phyloP scores from a whole-genome alignment of 1,140 invertebrate genomes.

The Aricia agestis region DNA sequence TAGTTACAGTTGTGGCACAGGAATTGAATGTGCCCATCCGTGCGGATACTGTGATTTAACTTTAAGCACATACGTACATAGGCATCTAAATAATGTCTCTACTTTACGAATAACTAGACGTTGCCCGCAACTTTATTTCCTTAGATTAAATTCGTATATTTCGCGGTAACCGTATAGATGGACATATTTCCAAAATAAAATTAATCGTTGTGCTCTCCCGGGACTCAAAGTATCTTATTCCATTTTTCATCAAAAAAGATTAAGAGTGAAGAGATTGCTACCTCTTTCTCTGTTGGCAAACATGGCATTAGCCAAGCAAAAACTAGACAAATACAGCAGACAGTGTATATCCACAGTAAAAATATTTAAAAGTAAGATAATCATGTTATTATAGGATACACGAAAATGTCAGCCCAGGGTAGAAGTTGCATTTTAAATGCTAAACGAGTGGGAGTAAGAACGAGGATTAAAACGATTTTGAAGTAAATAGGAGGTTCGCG shows the following conservation, averaged over 20 bases:
- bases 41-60: not conserved
- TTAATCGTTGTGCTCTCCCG: too few species aligned
- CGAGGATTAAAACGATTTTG: conserved; percentile 14
- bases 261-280: too few species aligned
- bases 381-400: not conserved
- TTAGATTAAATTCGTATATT: too few species aligned
- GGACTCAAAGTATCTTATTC: too few species aligned
- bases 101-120: not conserved
- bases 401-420: not conserved
- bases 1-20: not conserved
- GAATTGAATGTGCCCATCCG: not conserved
- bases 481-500: conserved; percentile 25
- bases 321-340: too few species aligned
- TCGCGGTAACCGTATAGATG: too few species aligned
- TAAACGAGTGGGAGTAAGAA: not conserved
- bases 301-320: too few species aligned
- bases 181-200: too few species aligned
- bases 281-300: too few species aligned
- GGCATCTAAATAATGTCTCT: not conserved
- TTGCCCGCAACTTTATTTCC: too few species aligned
- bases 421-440: not conserved
- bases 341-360: not conserved
- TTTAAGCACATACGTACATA: not conserved
- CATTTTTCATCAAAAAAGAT: too few species aligned
- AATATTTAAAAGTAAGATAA: not conserved